phyloP scores from a whole-genome alignment of 2,797 vertebrate species.

The Spinus pinus region DNA sequence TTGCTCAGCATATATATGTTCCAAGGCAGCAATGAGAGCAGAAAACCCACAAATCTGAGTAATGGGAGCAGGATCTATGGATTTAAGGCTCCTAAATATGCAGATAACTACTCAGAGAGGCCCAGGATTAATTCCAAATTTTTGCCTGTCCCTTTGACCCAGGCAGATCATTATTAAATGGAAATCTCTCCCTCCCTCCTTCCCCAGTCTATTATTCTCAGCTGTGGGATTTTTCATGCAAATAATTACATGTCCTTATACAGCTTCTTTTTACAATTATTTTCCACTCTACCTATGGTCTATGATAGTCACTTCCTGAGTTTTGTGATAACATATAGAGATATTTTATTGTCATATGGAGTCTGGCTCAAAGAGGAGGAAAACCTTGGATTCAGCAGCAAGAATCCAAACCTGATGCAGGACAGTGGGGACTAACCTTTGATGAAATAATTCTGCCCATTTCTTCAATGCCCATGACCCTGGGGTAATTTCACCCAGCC shows the following conservation, averaged over 20 bases:
- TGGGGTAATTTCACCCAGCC: neutral
- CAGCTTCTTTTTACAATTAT: neutral
- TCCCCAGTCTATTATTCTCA: neutral
- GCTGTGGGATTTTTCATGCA: neutral
- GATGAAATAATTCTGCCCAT: neutral
- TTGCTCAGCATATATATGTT: neutral
- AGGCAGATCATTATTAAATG: neutral
- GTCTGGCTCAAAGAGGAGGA: neutral
- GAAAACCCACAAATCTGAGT: neutral
- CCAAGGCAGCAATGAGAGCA: neutral
- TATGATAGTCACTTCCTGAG: neutral
- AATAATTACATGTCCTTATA: neutral
- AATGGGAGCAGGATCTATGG: neutral
- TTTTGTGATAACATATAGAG: neutral
- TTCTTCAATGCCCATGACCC: neutral
- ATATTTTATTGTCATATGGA: neutral
- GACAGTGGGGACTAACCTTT: rapidly evolving
- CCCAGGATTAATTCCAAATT: neutral
- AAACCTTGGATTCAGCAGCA: neutral
- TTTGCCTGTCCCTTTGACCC: neutral
- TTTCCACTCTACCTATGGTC: neutral
- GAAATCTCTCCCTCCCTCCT: neutral
- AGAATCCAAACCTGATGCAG: neutral
- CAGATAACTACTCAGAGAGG: neutral
- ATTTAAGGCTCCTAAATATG: neutral